phyloP scores from a whole-genome alignment of 2,113 vertebrate genomes.

The Cervus canadensis region DNA sequence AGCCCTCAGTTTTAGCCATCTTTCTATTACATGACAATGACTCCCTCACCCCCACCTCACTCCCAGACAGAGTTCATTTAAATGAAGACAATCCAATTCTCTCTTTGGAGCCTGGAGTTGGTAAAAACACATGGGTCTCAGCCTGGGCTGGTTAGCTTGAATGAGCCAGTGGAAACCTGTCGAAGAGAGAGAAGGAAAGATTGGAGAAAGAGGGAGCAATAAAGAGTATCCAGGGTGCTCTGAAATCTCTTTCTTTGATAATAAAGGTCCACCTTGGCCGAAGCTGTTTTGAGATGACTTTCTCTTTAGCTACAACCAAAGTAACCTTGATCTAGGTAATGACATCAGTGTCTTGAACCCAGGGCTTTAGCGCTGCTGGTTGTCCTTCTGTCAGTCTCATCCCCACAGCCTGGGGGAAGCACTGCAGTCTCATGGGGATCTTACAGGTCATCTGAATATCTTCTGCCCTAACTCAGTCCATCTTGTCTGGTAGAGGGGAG shows the following conservation, averaged over 20 bases:
- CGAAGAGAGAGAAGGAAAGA: background rate
- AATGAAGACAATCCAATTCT: background rate
- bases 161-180: background rate
- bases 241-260: background rate
- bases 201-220: background rate
- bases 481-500: background rate
- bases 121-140: background rate
- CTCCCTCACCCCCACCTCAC: background rate
- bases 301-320: background rate
- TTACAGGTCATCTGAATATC: background rate
- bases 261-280: background rate
- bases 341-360: no score
- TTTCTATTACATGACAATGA: background rate
- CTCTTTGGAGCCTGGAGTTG: background rate
- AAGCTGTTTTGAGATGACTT: background rate
- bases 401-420: background rate
- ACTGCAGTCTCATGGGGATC: background rate
- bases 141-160: background rate
- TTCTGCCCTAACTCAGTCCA: rapidly evolving
- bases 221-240: background rate
- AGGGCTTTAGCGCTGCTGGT: background rate
- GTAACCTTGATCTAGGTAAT: background rate
- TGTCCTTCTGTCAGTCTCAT: background rate
- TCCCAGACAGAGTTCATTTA: background rate
- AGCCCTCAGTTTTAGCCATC: background rate